Conservation (phyloP, 2,113 vertebrate species). For the Gopherus evgoodei region DNA sequence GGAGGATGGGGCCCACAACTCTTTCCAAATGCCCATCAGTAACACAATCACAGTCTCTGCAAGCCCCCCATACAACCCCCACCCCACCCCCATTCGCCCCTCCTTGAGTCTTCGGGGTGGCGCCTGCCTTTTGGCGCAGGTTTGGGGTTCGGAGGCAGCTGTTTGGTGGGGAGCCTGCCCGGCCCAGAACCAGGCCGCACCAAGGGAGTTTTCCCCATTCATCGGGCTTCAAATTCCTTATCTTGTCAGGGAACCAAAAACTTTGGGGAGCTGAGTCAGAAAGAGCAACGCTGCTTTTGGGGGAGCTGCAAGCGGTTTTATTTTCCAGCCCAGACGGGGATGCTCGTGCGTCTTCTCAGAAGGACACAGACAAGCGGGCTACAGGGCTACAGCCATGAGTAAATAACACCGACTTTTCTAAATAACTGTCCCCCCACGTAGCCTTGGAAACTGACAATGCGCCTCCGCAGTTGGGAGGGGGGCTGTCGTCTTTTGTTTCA, state of each 20-base stretch:
- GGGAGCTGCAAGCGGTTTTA: no score
- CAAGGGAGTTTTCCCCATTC: no score
- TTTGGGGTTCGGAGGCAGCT: not conserved
- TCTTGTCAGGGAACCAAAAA: not conserved
- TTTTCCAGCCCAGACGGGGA: not conserved
- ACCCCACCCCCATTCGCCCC: not conserved
- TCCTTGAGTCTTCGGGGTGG: not conserved
- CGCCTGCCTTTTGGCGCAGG: no score
- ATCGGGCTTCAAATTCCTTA: not conserved
- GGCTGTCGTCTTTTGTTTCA: not conserved
- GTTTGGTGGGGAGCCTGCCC: no score
- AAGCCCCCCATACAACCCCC: no score
- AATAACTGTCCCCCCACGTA: not conserved
- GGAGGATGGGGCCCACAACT: no score
- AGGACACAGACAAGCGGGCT: not conserved
- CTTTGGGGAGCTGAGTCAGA: no score
- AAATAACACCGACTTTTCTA: not conserved
- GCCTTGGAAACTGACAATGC: conserved; percentile 58
- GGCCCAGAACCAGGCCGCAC: no score
- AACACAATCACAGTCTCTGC: not conserved
- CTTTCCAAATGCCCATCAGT: not conserved
- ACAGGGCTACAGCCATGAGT: not conserved
- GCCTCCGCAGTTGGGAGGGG: not conserved
- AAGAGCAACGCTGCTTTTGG: no score
- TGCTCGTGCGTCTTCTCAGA: not conserved